Conservation (phyloP, 2,888 invertebrate species). For the Mimas tiliae region DNA sequence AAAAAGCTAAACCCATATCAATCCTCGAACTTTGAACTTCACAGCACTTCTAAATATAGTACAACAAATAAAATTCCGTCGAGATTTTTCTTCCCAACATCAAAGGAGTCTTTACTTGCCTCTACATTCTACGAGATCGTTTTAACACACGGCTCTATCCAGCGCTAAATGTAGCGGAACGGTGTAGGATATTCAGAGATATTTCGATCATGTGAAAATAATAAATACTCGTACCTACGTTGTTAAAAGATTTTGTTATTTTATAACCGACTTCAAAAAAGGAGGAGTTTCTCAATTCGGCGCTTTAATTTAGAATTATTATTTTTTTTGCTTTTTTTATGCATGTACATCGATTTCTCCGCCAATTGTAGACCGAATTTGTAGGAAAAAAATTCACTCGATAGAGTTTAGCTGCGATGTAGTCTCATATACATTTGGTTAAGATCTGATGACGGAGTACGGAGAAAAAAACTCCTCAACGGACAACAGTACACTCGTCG, state of each 20-base stretch:
- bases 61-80: background rate
- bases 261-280: too few relatives aligned
- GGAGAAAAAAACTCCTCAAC: too few relatives aligned
- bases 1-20: background rate
- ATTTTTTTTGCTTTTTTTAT: too few relatives aligned
- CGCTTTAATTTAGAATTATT: too few relatives aligned
- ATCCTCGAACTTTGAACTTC: background rate
- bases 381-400: too few relatives aligned
- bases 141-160: conserved; percentile 8
- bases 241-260: background rate
- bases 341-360: too few relatives aligned
- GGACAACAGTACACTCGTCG: too few relatives aligned
- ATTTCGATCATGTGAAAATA: conserved; percentile 8
- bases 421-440: too few relatives aligned
- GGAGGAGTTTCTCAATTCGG: too few relatives aligned
- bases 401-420: too few relatives aligned
- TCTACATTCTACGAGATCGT: background rate
- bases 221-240: background rate
- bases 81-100: conserved; percentile 7
- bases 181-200: background rate
- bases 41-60: background rate
- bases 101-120: conserved; percentile 4
- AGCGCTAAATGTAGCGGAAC: conserved; percentile 13
- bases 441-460: too few relatives aligned
- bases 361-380: too few relatives aligned